Conservation (phyloP, 2,888 invertebrate species). For the Plagodis dolabraria region DNA sequence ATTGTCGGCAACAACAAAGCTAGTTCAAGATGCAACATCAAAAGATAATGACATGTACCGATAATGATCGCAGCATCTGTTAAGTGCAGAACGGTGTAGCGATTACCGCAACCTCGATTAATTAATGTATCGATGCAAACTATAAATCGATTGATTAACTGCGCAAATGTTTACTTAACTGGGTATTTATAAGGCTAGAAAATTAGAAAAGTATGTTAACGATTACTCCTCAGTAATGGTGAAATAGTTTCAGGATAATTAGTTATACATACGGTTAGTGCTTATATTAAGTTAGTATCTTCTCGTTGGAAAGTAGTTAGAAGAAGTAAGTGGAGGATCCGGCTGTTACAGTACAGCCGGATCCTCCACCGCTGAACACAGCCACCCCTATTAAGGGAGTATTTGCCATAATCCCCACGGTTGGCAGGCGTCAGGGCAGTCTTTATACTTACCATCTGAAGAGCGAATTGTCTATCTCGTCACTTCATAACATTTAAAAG, state of each 20-base stretch:
- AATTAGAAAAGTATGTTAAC: neutral
- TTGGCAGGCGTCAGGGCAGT: too few relatives aligned
- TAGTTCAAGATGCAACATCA: slow-evolving; percentile 6
- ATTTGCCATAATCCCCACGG: too few relatives aligned
- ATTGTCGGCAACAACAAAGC: neutral
- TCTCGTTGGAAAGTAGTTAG: too few relatives aligned
- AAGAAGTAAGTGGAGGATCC: too few relatives aligned
- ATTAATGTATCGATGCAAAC: slow-evolving; percentile 13
- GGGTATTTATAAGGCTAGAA: slow-evolving; percentile 1
- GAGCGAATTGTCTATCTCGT: too few relatives aligned
- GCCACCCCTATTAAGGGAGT: too few relatives aligned
- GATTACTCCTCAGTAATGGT: neutral
- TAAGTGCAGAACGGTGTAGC: slow-evolving; percentile 27
- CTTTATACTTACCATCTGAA: too few relatives aligned
- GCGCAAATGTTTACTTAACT: slow-evolving; percentile 8
- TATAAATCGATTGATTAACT: slow-evolving; percentile 32
- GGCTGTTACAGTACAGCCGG: too few relatives aligned
- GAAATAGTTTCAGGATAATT: neutral
- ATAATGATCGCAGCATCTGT: slow-evolving; percentile 17
- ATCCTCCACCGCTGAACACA: too few relatives aligned
- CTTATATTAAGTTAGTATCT: too few relatives aligned
- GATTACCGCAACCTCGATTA: slow-evolving; percentile 22
- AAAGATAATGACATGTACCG: slow-evolving; percentile 10
- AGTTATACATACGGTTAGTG: too few relatives aligned
- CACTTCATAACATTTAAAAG: too few relatives aligned